These are phyloP conservation scores for Philypnodon macrostomus DNA, from an alignment of 2,797 vertebrate species.

Conservation along the genomic window DNA sequence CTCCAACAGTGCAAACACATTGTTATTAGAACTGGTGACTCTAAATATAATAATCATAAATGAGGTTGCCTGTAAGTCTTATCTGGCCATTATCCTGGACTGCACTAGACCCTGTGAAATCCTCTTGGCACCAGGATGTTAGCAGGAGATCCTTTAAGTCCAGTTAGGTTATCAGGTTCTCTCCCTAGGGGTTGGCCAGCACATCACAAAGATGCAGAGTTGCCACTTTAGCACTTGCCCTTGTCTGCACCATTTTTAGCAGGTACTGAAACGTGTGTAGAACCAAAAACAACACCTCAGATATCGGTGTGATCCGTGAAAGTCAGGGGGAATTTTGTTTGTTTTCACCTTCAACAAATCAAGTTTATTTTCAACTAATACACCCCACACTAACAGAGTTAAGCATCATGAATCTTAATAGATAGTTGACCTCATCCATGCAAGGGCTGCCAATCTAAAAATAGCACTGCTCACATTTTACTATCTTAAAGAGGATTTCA, in stretches of 20 bases:
- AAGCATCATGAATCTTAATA: too few species aligned
- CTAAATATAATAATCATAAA: background rate
- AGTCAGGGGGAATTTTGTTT: background rate
- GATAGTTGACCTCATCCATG: too few species aligned
- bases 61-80: background rate
- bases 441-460: too few species aligned
- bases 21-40: background rate
- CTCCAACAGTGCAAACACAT: background rate
- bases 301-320: background rate
- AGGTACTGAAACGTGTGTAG: background rate
- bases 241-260: background rate
- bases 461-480: too few species aligned
- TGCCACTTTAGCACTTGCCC: conserved; percentile 6
- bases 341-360: too few species aligned
- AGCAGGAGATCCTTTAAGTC: conserved; percentile 7
- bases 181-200: conserved; percentile 1
- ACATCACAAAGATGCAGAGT: conserved; percentile 10
- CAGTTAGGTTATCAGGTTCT: conserved; percentile 3
- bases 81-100: background rate
- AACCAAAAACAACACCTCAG: background rate
- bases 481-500: too few species aligned
- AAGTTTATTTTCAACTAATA: too few species aligned
- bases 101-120: background rate
- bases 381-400: too few species aligned
- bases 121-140: background rate